A percentile compares a stretch with the other conserved stretches of the same genome.
These are phyloP conservation scores for Parapristionchus giblindavisi DNA, from an alignment of 2,888 invertebrate species.

Conservation along the genomic window DNA sequence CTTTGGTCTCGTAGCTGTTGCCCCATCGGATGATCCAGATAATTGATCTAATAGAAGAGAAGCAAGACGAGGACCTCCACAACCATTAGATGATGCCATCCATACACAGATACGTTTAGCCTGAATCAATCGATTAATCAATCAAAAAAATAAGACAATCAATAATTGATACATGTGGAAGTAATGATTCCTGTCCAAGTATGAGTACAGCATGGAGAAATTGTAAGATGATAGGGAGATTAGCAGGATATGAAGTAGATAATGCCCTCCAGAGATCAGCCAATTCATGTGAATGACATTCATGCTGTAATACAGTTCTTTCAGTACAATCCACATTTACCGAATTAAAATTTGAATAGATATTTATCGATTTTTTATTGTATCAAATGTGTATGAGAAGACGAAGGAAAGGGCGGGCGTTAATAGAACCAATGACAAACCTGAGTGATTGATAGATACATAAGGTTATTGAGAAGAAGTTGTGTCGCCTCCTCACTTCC, in stretches of 20 bases:
- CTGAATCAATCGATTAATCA: slow-evolving; percentile 73
- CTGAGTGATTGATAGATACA: slow-evolving; percentile 82
- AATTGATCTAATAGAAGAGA: slow-evolving; percentile 97
- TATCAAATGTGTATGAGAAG: too few species aligned
- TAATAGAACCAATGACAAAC: slow-evolving; percentile 75
- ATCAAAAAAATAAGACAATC: slow-evolving; percentile 35
- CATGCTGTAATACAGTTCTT: background rate
- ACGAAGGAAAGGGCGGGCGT: background rate
- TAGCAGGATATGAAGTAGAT: slow-evolving; percentile 95
- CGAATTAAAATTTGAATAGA: background rate
- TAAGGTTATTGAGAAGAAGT: slow-evolving; percentile 97
- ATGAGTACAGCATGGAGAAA: slow-evolving; percentile 95
- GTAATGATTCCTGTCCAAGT: slow-evolving; percentile 92
- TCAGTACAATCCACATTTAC: background rate
- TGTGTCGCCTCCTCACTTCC: slow-evolving; percentile 99
- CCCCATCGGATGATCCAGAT: slow-evolving; percentile 45
- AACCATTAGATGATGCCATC: slow-evolving; percentile 81
- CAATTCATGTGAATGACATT: slow-evolving; percentile 76
- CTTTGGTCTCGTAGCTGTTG: slow-evolving; percentile 70
- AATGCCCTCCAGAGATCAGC: slow-evolving; percentile 95
- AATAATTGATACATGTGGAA: slow-evolving; percentile 80
- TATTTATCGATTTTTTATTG: background rate
- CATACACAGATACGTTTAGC: slow-evolving; percentile 94
- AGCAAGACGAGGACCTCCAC: slow-evolving; percentile 88
- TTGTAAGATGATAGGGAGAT: slow-evolving; percentile 92